Percentiles rank a stretch among this genome's conserved stretches.
Conservation (phyloP, 53 echinoderm and acorn worm species). For the Temnopleurus reevesii region DNA sequence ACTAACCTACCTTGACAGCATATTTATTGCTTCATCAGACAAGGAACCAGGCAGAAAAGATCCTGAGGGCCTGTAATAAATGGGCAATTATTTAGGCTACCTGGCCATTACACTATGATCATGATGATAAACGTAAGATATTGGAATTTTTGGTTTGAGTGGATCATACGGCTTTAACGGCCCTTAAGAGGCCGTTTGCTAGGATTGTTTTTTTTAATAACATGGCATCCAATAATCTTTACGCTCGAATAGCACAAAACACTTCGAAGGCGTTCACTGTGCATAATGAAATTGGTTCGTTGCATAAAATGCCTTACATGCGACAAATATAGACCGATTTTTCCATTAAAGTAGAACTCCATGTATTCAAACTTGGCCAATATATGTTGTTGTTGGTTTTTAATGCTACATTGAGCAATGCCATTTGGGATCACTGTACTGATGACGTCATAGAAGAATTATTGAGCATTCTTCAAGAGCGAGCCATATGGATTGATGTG, state of each 20-base stretch:
- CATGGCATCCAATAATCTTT: not conserved
- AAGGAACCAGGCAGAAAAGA: not conserved
- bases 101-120: not conserved
- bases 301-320: too few species aligned
- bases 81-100: not conserved
- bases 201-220: not conserved
- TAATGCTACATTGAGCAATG: too few species aligned
- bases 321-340: too few species aligned
- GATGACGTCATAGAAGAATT: too few species aligned
- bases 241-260: not conserved
- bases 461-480: too few species aligned
- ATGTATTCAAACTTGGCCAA: too few species aligned
- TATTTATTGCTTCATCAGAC: slow-evolving; percentile 14
- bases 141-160: not conserved
- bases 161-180: not conserved
- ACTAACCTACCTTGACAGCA: not conserved
- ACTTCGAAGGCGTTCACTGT: not conserved
- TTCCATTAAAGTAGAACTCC: too few species aligned
- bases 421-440: too few species aligned
- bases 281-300: too few species aligned
- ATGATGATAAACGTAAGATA: not conserved
- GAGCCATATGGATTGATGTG: too few species aligned
- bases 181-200: not conserved
- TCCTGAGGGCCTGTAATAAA: not conserved
- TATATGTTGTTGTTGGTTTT: too few species aligned